These are phyloP conservation scores for Erpetoichthys calabaricus DNA, from an alignment of 2,797 vertebrate species.

Conservation along the genomic window DNA sequence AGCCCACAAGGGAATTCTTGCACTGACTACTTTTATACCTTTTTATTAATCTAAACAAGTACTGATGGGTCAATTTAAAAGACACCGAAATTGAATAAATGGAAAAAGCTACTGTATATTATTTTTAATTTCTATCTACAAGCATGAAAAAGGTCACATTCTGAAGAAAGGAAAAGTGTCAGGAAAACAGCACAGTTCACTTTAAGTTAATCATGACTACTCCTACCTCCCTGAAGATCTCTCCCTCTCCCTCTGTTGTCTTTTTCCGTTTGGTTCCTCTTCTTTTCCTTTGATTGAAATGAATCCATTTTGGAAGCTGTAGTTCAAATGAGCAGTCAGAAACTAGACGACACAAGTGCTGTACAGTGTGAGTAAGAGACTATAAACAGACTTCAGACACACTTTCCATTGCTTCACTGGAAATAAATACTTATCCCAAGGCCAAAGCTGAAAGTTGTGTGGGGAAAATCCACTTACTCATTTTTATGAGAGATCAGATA, in stretches of 20 bases:
- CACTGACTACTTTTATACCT: too few species aligned
- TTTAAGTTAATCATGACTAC: constrained; percentile 3
- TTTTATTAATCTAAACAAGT: too few species aligned
- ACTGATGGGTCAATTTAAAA: too few species aligned
- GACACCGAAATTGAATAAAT: too few species aligned
- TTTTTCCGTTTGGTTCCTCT: constrained; percentile 70
- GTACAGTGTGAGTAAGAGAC: constrained; percentile 27
- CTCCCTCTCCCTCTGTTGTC: constrained; percentile 34
- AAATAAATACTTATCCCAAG: constrained; percentile 19
- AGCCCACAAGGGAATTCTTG: too few species aligned
- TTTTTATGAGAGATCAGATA: background rate
- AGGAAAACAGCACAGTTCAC: background rate
- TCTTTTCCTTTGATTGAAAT: constrained; percentile 50
- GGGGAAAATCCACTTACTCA: constrained; percentile 11
- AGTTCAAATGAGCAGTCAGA: constrained; percentile 35
- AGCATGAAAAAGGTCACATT: too few species aligned
- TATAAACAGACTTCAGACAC: constrained; percentile 28
- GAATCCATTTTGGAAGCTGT: constrained; percentile 85
- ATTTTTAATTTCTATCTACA: too few species aligned
- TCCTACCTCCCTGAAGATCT: constrained; percentile 75
- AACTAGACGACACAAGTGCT: constrained; percentile 16
- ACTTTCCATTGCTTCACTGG: constrained; percentile 29
- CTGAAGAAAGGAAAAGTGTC: too few species aligned
- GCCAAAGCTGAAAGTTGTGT: constrained; percentile 15
- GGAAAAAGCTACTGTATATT: too few species aligned